Conservation (phyloP, 2,797 vertebrate genomes). For the Tokudaia muenninki region DNA sequence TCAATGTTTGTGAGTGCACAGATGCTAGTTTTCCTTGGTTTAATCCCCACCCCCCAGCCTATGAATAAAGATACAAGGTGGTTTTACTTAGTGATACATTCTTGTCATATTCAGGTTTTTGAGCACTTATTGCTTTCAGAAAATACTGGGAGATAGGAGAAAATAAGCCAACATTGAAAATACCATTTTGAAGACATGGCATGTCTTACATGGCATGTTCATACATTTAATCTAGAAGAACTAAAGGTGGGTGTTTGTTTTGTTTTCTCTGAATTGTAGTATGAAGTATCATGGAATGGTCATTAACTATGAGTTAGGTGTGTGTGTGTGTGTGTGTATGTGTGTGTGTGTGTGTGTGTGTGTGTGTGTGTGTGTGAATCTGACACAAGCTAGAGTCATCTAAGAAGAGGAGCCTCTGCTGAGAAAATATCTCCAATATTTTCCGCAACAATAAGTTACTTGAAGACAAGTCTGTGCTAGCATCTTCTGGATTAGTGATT, state of each 20-base stretch:
- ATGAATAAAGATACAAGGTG: background rate
- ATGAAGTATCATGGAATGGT: background rate
- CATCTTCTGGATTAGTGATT: background rate
- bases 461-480: background rate
- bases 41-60: background rate
- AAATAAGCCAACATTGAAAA: background rate
- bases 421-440: background rate
- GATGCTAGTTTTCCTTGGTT: background rate
- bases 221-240: conserved; percentile 1
- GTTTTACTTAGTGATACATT: background rate
- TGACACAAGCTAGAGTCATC: too few species aligned
- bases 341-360: background rate
- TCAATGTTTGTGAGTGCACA: background rate
- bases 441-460: too few species aligned
- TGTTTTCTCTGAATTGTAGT: conserved; percentile 19
- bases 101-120: background rate
- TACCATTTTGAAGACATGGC: background rate
- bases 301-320: background rate
- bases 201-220: background rate
- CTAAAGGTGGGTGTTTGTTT: background rate
- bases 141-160: background rate
- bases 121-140: background rate
- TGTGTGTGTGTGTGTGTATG: too few species aligned
- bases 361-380: background rate
- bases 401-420: background rate